phyloP scores from a whole-genome alignment of 1,140 invertebrate genomes.

The Oscheius sp. region DNA sequence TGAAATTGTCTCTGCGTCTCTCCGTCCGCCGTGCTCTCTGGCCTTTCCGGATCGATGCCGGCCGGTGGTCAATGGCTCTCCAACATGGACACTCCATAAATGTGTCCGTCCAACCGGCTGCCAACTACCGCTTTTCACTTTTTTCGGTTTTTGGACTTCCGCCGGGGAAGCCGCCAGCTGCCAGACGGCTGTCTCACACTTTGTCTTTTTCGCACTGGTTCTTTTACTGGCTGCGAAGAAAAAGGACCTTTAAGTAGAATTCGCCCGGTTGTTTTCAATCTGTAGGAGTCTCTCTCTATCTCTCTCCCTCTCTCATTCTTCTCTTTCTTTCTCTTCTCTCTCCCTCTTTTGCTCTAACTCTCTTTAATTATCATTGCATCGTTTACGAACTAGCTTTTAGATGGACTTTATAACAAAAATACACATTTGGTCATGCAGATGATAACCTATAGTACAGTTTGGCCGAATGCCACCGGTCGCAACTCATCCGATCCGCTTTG shows the following conservation, averaged over 20 bases:
- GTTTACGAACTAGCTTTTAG: no score
- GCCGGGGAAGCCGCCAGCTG: neutral
- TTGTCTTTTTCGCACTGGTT: neutral
- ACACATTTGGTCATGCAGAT: no score
- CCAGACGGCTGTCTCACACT: neutral
- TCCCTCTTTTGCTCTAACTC: no score
- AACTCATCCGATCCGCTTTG: no score
- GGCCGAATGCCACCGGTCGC: no score
- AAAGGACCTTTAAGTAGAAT: neutral
- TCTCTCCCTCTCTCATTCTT: neutral
- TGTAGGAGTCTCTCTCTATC: neutral
- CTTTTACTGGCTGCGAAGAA: neutral
- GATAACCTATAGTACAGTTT: no score
- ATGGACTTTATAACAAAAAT: no score
- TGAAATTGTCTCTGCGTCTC: no score
- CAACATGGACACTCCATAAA: neutral
- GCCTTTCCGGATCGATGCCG: neutral
- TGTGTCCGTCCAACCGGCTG: neutral
- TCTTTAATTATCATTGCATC: no score
- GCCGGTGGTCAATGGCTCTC: neutral
- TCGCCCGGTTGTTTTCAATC: neutral
- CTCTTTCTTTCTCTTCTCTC: neutral
- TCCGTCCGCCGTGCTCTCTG: no score
- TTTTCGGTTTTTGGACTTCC: neutral
- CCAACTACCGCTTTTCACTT: neutral